phyloP scores from a whole-genome alignment of 2,888 invertebrate genomes.

The Hololepta plana region DNA sequence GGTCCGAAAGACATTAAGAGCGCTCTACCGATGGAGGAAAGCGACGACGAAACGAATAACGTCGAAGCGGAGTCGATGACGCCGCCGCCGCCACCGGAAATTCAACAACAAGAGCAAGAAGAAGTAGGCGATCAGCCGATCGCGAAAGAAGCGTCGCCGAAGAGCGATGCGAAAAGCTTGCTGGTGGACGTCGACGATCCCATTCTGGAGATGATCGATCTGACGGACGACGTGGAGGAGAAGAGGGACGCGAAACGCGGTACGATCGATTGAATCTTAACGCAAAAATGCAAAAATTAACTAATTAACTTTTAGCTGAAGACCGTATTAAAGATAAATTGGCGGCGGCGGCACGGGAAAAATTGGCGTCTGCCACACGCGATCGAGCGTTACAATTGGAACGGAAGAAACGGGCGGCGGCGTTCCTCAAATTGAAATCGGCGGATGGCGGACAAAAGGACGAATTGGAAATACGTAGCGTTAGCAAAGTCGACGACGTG shows the following conservation, averaged over 20 bases:
- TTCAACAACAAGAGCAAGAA: constrained; percentile 9
- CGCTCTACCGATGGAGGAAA: constrained; percentile 58
- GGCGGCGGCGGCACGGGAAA: constrained; percentile 34
- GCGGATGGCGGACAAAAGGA: no score
- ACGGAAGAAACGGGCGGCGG: constrained; percentile 62
- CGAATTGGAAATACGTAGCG: no score
- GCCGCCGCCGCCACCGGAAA: constrained; percentile 4
- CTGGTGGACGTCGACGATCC: constrained; percentile 26
- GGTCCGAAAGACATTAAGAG: constrained; percentile 36
- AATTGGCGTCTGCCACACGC: constrained; percentile 34
- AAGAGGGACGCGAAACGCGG: constrained; percentile 19
- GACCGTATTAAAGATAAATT: constrained; percentile 40
- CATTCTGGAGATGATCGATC: constrained; percentile 36
- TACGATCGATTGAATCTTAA: constrained; percentile 8
- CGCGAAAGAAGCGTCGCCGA: no score
- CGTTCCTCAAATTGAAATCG: no score
- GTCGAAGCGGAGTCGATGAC: constrained; percentile 17
- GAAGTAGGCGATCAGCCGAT: no score
- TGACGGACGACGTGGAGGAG: constrained; percentile 37
- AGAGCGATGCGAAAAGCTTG: no score
- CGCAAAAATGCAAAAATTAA: constrained; percentile 3
- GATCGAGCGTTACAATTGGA: constrained; percentile 44
- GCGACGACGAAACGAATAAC: constrained; percentile 41
- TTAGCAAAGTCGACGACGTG: no score
- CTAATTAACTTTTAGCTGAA: constrained; percentile 24